These are phyloP conservation scores for Trogon melanurus DNA, from an alignment of 2,113 vertebrate species.

Conservation along the genomic window DNA sequence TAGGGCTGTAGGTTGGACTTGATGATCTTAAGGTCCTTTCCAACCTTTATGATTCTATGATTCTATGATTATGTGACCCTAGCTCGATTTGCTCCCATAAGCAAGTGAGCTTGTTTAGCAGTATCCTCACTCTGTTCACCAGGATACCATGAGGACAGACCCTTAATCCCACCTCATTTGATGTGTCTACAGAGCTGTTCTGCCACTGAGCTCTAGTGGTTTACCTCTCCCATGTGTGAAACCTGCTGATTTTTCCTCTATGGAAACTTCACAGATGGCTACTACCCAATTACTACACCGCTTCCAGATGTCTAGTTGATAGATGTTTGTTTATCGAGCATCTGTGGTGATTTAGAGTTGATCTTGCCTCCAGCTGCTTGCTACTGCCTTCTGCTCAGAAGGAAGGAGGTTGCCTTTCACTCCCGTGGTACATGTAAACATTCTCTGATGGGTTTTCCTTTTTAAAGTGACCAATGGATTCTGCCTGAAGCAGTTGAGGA, in stretches of 20 bases:
- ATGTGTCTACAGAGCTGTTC: background rate
- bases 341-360: background rate
- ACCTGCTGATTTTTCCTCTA: background rate
- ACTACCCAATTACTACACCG: background rate
- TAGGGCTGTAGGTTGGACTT: no score
- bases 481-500: background rate
- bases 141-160: background rate
- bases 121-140: background rate
- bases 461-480: background rate
- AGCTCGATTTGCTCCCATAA: background rate
- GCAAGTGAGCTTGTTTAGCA: background rate
- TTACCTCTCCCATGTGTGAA: background rate
- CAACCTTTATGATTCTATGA: no score
- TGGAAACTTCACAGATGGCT: background rate
- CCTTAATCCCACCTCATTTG: background rate
- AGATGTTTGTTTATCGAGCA: background rate
- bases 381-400: background rate
- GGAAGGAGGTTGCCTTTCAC: background rate
- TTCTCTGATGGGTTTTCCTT: background rate
- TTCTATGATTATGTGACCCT: background rate
- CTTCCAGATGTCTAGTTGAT: background rate
- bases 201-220: background rate
- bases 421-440: background rate
- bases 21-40: no score
- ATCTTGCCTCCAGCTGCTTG: background rate